phyloP scores from a whole-genome alignment of 2,888 invertebrate genomes.

The Aphrophora alni region DNA sequence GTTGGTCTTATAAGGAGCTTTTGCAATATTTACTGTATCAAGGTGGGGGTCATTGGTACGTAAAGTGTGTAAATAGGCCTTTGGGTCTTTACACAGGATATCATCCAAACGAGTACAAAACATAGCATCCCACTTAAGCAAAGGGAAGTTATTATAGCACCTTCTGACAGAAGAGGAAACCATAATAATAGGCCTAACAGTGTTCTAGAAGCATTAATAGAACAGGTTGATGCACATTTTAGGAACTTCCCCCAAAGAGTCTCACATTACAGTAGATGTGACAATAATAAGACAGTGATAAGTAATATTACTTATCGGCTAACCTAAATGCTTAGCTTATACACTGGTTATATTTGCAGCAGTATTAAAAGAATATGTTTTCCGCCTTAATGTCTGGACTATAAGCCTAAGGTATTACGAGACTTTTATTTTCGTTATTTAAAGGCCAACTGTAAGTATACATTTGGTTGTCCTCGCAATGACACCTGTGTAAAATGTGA shows the following conservation, averaged over 20 bases:
- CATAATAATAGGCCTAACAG: conserved; percentile 18
- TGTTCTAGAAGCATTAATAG: not conserved
- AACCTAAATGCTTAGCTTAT: not conserved
- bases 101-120: conserved; percentile 13
- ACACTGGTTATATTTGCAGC: conserved; percentile 12
- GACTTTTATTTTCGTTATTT: conserved; percentile 37
- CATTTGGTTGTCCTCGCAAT: conserved; percentile 27
- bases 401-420: conserved; percentile 20
- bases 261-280: conserved; percentile 13
- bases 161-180: conserved; percentile 14
- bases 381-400: conserved; percentile 1
- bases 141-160: not conserved
- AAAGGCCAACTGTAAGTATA: conserved; percentile 25
- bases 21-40: not conserved
- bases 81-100: conserved; percentile 18
- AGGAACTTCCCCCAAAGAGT: conserved; percentile 11
- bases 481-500: too few species aligned
- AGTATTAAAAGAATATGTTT: conserved; percentile 12
- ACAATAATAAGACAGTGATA: too few species aligned
- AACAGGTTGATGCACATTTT: conserved; percentile 7
- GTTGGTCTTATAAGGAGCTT: not conserved
- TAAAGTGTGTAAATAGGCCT: conserved; percentile 14
- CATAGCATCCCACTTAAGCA: not conserved
- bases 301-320: conserved; percentile 9
- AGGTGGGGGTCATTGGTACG: not conserved